These are phyloP conservation scores for Megaptera novaeangliae DNA, from an alignment of 2,113 vertebrate species.

Conservation along the genomic window DNA sequence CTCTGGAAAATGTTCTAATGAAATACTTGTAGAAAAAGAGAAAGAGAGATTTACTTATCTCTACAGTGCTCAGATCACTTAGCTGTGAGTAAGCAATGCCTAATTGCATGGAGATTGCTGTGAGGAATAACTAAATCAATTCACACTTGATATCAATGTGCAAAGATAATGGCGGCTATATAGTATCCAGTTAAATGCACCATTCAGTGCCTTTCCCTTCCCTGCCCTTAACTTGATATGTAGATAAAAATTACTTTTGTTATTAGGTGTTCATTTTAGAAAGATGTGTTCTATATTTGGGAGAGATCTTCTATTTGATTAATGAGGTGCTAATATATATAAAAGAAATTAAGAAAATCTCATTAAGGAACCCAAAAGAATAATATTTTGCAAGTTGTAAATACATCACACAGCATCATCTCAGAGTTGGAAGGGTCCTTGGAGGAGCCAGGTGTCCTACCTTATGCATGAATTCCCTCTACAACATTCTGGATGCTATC, in stretches of 20 bases:
- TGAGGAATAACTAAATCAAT: constrained; percentile 1
- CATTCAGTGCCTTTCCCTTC: neutral
- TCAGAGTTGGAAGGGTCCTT: neutral
- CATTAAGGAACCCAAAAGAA: neutral
- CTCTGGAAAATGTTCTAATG: neutral
- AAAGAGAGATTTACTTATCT: neutral
- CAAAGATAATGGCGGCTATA: neutral
- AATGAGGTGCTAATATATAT: neutral
- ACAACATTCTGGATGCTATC: neutral
- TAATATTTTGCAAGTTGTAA: neutral
- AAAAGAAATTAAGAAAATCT: neutral
- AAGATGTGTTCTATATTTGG: neutral
- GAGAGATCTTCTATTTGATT: neutral
- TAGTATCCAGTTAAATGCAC: neutral
- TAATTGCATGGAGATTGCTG: neutral
- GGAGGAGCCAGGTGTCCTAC: neutral
- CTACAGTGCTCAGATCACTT: neutral
- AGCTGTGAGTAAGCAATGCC: neutral
- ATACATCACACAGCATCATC: neutral
- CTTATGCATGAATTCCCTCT: neutral
- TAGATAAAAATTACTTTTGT: neutral
- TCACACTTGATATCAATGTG: neutral
- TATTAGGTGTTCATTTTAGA: neutral
- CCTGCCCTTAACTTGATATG: neutral
- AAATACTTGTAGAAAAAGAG: neutral